A percentile compares a stretch with the other conserved stretches of the same genome.
Conservation (phyloP, 2,113 vertebrate genomes). For the Urocynchramus pylzowi region DNA sequence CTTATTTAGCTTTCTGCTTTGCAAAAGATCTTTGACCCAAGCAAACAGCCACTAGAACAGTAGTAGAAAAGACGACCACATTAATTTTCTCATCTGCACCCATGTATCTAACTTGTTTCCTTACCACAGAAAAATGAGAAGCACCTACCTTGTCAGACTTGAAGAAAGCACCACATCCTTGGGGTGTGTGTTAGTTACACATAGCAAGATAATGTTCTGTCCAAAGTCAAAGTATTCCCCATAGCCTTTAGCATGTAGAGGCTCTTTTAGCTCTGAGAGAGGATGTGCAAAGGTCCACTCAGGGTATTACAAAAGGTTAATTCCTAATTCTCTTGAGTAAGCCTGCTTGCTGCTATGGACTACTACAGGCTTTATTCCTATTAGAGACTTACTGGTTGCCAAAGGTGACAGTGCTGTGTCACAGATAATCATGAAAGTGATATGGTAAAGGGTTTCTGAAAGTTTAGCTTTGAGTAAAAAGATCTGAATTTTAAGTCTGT, state of each 20-base stretch:
- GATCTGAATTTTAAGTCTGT: not conserved
- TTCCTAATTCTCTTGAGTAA: conserved; percentile 68
- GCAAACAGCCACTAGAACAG: not conserved
- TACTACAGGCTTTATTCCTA: conserved; percentile 47
- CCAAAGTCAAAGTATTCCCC: not conserved
- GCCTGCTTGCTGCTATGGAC: conserved; percentile 57
- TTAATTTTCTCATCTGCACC: not conserved
- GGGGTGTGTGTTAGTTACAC: not conserved
- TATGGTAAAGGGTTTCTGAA: not conserved
- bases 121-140: not conserved
- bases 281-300: not conserved
- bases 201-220: not conserved
- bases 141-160: conserved; percentile 48
- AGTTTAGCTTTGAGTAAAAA: not conserved
- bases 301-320: conserved; percentile 63
- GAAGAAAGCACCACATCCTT: conserved; percentile 25
- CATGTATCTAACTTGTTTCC: not conserved
- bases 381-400: conserved; percentile 46
- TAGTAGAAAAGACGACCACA: rapidly evolving
- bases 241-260: not conserved
- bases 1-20: not conserved
- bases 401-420: conserved; percentile 44
- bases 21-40: not conserved
- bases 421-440: conserved; percentile 10
- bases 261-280: conserved; percentile 38